phyloP scores from a whole-genome alignment of 2,888 invertebrate species.

The Scelioninae gen. 2 region DNA sequence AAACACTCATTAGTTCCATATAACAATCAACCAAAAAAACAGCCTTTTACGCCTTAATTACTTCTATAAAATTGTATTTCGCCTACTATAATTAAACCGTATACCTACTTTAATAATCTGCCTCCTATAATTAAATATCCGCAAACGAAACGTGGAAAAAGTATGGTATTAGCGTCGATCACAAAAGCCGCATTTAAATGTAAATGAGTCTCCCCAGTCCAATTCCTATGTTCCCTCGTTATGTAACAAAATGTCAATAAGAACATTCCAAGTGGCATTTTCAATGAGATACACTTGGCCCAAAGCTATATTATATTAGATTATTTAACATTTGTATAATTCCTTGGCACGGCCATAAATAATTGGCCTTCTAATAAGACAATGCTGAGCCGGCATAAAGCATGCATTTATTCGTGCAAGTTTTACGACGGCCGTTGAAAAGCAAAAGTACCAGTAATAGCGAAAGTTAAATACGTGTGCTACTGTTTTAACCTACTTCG shows the following conservation, averaged over 20 bases:
- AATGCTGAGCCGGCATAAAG: slow-evolving; percentile 26
- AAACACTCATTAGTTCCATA: too few relatives aligned
- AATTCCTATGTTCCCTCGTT: slow-evolving; percentile 28
- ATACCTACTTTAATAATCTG: too few relatives aligned
- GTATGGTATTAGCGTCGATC: too few relatives aligned
- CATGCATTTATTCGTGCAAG: slow-evolving; percentile 28
- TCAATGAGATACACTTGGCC: slow-evolving; percentile 1
- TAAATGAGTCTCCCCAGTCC: slow-evolving; percentile 10
- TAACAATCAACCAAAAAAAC: too few relatives aligned
- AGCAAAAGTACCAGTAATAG: slow-evolving; percentile 58
- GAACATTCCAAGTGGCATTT: slow-evolving; percentile 37
- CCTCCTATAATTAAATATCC: too few relatives aligned
- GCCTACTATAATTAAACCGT: too few relatives aligned
- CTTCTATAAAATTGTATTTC: too few relatives aligned
- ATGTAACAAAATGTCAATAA: slow-evolving; percentile 46
- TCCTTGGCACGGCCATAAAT: slow-evolving; percentile 23
- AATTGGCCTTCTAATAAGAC: slow-evolving; percentile 28
- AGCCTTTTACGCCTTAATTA: too few relatives aligned
- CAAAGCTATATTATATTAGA: slow-evolving; percentile 33
- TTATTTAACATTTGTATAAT: slow-evolving; percentile 44
- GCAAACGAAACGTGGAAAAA: too few relatives aligned
- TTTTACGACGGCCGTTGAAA: slow-evolving; percentile 57
- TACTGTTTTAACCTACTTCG: slow-evolving; percentile 60
- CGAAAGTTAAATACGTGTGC: slow-evolving; percentile 57
- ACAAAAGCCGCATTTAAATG: slow-evolving; percentile 28